These are phyloP conservation scores for Conus canariensis DNA, from an alignment of 2,888 invertebrate genomes.

Conservation along the genomic window DNA sequence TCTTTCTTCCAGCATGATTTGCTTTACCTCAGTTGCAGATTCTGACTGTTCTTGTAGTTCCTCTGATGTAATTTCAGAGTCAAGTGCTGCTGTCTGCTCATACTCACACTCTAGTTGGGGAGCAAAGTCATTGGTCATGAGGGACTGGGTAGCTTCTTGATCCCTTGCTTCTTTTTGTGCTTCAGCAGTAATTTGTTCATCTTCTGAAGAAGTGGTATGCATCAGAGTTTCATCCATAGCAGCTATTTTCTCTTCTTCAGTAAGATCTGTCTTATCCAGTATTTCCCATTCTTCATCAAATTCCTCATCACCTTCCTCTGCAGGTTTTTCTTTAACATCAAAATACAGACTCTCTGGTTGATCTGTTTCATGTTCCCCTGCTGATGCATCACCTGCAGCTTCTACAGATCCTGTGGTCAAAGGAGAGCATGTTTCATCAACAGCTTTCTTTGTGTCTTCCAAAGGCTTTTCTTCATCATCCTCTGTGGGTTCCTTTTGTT, in stretches of 20 bases:
- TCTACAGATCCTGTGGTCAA: no score
- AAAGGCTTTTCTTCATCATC: neutral
- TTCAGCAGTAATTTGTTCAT: slow-evolving; percentile 5
- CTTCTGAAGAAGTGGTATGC: neutral
- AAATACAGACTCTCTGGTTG: neutral
- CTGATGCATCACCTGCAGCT: no score
- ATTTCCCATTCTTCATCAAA: slow-evolving; percentile 63
- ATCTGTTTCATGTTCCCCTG: neutral
- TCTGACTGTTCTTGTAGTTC: neutral
- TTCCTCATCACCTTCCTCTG: slow-evolving; percentile 19
- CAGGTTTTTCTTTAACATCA: neutral
- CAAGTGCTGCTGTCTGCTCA: neutral
- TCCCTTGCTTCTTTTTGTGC: neutral
- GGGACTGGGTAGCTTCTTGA: neutral
- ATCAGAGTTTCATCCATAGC: slow-evolving; percentile 40
- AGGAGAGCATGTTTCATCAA: no score
- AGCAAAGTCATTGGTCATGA: slow-evolving; percentile 4
- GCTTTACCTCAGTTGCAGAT: neutral
- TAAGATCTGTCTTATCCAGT: slow-evolving; percentile 58
- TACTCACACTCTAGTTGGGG: neutral
- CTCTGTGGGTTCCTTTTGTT: neutral
- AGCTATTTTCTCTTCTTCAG: slow-evolving; percentile 39
- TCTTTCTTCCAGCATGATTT: neutral
- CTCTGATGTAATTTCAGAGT: neutral
- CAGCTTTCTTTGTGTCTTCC: no score